phyloP scores from a whole-genome alignment of 37 sponge, comb jelly and placozoan species.

The Theonella swinhoei region DNA sequence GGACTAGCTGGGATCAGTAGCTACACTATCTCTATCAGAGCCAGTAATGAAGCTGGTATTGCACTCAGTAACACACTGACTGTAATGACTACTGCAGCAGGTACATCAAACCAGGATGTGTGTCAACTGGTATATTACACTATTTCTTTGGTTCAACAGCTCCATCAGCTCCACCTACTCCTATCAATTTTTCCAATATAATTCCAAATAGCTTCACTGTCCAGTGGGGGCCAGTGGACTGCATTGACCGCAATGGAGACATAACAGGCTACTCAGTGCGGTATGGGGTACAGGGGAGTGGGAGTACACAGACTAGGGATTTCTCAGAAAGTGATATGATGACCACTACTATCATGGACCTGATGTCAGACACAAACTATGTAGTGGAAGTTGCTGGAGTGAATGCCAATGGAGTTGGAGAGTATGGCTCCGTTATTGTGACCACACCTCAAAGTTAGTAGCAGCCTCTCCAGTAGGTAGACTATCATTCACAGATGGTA shows the following conservation, averaged over 20 bases:
- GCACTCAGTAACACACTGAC: too few species aligned
- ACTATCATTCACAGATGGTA: too few species aligned
- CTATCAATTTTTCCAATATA: neutral
- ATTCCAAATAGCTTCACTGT: slow-evolving; percentile 5
- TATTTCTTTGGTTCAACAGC: neutral
- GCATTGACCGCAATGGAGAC: slow-evolving; percentile 30
- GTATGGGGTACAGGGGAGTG: slow-evolving; percentile 5
- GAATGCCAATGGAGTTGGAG: neutral
- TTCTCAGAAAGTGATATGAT: neutral
- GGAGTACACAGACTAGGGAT: neutral
- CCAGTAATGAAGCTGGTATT: neutral
- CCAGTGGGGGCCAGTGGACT: slow-evolving; percentile 23
- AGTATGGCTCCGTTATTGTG: neutral
- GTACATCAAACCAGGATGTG: neutral
- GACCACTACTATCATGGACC: neutral
- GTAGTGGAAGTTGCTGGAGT: neutral
- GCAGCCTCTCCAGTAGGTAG: too few species aligned
- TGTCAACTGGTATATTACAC: neutral
- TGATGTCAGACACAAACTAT: neutral
- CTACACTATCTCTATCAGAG: slow-evolving; percentile 18
- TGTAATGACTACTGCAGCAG: too few species aligned
- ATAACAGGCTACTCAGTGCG: slow-evolving; percentile 26
- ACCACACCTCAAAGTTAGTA: neutral
- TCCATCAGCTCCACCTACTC: slow-evolving; percentile 13
- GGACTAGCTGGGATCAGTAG: slow-evolving; percentile 4